phyloP scores from a whole-genome alignment of 2,113 vertebrate species.

The Peromyscus maniculatus region DNA sequence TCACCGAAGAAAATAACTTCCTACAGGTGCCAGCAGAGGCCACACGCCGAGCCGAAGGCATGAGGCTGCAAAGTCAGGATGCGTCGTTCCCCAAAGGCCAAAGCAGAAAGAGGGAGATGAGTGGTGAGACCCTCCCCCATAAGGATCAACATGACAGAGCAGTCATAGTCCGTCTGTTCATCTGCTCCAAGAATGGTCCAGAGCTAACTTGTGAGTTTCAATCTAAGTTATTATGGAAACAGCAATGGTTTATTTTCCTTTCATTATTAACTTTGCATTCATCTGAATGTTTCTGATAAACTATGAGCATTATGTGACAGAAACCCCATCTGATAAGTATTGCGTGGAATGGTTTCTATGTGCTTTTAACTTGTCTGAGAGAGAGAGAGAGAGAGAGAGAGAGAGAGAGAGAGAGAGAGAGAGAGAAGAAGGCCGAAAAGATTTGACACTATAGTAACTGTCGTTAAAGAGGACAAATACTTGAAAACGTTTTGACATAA shows the following conservation, averaged over 20 bases:
- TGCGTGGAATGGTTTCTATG: not conserved
- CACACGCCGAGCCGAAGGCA: not conserved
- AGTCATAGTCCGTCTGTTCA: not conserved
- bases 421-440: not conserved
- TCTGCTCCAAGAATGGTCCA: not conserved
- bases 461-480: not conserved
- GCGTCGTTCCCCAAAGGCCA: not conserved
- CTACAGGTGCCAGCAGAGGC: not conserved
- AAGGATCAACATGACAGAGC: not conserved
- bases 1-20: not conserved
- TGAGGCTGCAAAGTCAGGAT: not conserved
- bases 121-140: not conserved
- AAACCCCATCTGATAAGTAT: not conserved
- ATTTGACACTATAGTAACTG: not conserved
- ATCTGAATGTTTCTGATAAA: conserved; percentile 49
- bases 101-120: not conserved
- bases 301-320: not conserved
- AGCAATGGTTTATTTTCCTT: not conserved
- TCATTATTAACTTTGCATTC: conserved; percentile 51
- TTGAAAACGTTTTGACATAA: conserved; percentile 8
- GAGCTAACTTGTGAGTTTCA: not conserved
- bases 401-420: not conserved
- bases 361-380: not conserved
- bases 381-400: not conserved
- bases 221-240: conserved; percentile 18